phyloP scores from a whole-genome alignment of 2,797 vertebrate species.

The Muscicapa comitata region DNA sequence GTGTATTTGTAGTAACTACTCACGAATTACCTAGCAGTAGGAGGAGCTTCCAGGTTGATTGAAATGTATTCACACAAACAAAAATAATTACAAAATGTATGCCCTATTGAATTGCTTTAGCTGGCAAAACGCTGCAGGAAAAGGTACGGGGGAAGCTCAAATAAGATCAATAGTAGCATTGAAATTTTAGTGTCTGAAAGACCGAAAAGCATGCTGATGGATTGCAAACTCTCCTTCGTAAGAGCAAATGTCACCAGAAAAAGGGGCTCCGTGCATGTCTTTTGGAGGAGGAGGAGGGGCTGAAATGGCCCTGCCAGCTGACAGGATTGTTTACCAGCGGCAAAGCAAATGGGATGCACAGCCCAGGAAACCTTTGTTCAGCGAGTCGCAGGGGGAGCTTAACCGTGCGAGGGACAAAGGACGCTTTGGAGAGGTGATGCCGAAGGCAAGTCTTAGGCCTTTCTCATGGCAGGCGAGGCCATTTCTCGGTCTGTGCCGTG shows the following conservation, averaged over 20 bases:
- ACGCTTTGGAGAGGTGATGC: background rate
- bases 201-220: background rate
- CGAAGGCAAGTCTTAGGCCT: background rate
- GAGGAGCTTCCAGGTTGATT: background rate
- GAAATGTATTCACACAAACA: background rate
- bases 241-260: background rate
- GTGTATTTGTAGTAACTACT: background rate
- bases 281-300: background rate
- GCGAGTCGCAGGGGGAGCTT: background rate
- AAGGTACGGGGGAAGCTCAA: background rate
- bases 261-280: background rate
- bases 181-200: background rate
- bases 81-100: background rate
- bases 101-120: background rate
- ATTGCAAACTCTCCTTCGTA: background rate
- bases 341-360: background rate
- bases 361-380: conserved; percentile 46
- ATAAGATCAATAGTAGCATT: background rate
- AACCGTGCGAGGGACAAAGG: background rate
- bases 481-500: background rate
- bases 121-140: background rate
- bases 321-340: conserved; percentile 5
- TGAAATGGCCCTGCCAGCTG: background rate
- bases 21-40: background rate
- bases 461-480: fast-evolving